Conservation (phyloP, 2,888 invertebrate species). For the Liodrosophila aerea region DNA sequence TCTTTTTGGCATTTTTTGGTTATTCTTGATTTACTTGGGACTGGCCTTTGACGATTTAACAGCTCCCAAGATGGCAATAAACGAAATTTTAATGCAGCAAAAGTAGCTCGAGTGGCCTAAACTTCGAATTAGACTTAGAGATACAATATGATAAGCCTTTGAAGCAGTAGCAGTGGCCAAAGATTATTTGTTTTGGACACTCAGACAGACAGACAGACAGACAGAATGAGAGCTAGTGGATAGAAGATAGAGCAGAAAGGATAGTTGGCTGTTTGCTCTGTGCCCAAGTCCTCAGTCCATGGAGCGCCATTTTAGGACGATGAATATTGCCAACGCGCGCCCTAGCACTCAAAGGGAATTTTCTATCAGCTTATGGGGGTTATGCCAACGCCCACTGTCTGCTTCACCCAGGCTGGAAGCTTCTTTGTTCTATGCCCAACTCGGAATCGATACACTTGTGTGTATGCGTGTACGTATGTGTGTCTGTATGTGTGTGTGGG, state of each 20-base stretch:
- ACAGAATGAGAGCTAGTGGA: background rate
- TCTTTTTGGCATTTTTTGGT: constrained; percentile 5
- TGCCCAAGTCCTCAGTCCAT: constrained; percentile 19
- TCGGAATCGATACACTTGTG: constrained; percentile 47
- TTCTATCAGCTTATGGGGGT: constrained; percentile 40
- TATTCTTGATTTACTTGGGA: constrained; percentile 19
- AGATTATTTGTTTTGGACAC: constrained; percentile 59
- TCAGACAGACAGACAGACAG: background rate
- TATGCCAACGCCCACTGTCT: constrained; percentile 7
- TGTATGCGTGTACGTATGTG: constrained; percentile 5
- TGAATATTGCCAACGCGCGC: constrained; percentile 22
- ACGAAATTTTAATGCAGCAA: constrained; percentile 70
- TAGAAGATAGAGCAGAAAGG: background rate
- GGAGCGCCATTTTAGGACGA: constrained; percentile 33
- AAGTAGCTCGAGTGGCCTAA: constrained; percentile 36
- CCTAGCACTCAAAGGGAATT: constrained; percentile 66
- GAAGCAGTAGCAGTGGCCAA: constrained; percentile 40
- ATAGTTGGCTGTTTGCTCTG: constrained; percentile 19
- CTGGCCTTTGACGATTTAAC: constrained; percentile 58
- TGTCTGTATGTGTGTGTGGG: background rate
- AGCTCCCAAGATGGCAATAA: constrained; percentile 71
- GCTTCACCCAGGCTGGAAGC: constrained; percentile 12
- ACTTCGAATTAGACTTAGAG: constrained; percentile 62
- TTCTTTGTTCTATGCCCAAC: constrained; percentile 31
- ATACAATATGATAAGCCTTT: constrained; percentile 71